phyloP scores from a whole-genome alignment of 2,888 invertebrate genomes.

The Xiphydria camelus region DNA sequence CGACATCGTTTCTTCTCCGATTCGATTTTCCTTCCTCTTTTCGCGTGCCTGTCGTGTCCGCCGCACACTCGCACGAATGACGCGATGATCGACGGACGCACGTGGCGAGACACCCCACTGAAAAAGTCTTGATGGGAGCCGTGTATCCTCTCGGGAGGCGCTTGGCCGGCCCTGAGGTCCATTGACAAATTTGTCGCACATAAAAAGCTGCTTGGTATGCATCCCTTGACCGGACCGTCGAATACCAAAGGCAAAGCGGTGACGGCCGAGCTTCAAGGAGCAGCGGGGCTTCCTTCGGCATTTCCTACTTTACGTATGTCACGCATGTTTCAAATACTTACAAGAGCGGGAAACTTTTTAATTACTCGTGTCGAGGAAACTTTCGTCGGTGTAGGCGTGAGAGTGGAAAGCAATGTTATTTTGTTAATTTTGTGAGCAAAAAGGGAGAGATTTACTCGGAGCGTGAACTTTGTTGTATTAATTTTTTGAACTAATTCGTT shows the following conservation, averaged over 20 bases:
- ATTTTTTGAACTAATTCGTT: too few relatives aligned
- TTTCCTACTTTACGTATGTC: constrained; percentile 22
- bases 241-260: constrained; percentile 11
- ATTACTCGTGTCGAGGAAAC: too few relatives aligned
- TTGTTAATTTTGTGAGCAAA: too few relatives aligned
- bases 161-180: constrained; percentile 28
- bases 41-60: not conserved
- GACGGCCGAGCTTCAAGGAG: constrained; percentile 11
- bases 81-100: constrained; percentile 35
- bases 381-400: too few relatives aligned
- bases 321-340: constrained; percentile 21
- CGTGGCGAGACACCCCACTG: constrained; percentile 14
- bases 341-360: constrained; percentile 17
- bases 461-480: too few relatives aligned
- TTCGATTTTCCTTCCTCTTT: too few relatives aligned
- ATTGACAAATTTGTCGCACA: constrained; percentile 42
- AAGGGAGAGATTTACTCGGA: too few relatives aligned
- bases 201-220: constrained; percentile 41
- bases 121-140: not conserved
- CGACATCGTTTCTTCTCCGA: too few relatives aligned
- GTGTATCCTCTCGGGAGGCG: constrained; percentile 18
- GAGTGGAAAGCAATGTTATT: too few relatives aligned
- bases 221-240: constrained; percentile 37
- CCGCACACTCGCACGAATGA: constrained; percentile 15
- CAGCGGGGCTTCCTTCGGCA: constrained; percentile 22